A percentile compares a stretch with the other conserved stretches of the same genome.
Evolutionary conservation across 2,888 invertebrate genomes (phyloP).

Genomic region (Cremastinae sp.): DNA sequence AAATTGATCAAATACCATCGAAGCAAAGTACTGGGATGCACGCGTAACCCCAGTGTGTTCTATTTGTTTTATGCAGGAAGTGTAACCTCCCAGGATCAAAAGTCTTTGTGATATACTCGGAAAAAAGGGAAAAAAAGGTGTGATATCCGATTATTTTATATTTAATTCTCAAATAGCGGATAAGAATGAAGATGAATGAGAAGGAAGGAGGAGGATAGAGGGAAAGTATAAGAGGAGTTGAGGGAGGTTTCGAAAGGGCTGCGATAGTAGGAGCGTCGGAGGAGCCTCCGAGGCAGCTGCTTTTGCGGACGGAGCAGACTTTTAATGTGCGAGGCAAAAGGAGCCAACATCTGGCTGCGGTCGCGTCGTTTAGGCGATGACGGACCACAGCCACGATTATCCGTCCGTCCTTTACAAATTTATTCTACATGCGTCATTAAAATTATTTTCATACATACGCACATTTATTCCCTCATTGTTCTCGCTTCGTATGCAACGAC

Average conservation of each 20-base stretch:
- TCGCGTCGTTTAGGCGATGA: slow-evolving; percentile 75
- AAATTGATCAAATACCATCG: too few species aligned
- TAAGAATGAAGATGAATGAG: slow-evolving; percentile 9
- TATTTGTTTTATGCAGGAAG: too few species aligned
- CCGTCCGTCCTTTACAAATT: slow-evolving; percentile 57
- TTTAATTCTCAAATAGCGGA: too few species aligned
- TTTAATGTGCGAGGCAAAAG: slow-evolving; percentile 61
- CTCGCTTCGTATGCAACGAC: too few species aligned
- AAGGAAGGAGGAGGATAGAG: slow-evolving; percentile 45
- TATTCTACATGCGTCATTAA: slow-evolving; percentile 19
- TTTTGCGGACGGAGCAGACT: slow-evolving; percentile 43
- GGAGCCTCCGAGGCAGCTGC: slow-evolving; percentile 14
- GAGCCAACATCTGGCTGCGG: slow-evolving; percentile 77
- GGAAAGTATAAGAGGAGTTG: slow-evolving; percentile 50
- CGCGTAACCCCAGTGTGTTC: too few species aligned
- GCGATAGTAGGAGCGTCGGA: too few species aligned
- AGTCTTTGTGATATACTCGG: too few species aligned
- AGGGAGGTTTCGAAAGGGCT: too few species aligned
- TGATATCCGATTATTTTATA: too few species aligned
- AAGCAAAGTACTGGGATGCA: too few species aligned
- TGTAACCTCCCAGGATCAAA: too few species aligned
- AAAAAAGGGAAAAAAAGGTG: too few species aligned
- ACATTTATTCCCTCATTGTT: slow-evolving; percentile 17
- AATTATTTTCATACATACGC: neutral
- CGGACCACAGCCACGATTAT: slow-evolving; percentile 69